Conservation (phyloP, 2,113 vertebrate genomes). For the Amia ocellicauda region DNA sequence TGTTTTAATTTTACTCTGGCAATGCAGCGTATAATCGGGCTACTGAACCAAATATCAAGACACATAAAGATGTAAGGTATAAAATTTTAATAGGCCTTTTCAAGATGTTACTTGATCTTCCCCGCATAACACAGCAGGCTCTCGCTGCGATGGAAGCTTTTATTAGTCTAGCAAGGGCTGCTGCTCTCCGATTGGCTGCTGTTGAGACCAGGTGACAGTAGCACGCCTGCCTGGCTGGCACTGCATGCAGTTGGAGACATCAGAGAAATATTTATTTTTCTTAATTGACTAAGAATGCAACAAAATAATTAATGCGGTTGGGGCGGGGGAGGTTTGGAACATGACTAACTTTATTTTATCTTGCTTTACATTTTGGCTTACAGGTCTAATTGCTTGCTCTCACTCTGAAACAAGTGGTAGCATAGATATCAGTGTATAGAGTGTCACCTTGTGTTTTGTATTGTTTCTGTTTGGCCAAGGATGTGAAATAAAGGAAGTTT, state of each 20-base stretch:
- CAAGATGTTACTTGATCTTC: slow-evolving; percentile 8
- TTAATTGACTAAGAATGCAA: not conserved
- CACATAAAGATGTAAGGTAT: slow-evolving; percentile 11
- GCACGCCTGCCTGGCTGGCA: too few species aligned
- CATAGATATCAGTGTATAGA: too few species aligned
- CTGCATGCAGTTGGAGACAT: not conserved
- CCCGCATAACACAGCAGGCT: not conserved
- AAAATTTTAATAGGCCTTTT: slow-evolving; percentile 24
- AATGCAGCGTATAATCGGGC: slow-evolving; percentile 20
- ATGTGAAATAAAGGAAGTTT: too few species aligned
- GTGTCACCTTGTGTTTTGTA: too few species aligned
- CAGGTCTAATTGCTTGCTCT: too few species aligned
- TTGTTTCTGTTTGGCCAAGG: too few species aligned
- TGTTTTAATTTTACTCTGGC: too few species aligned
- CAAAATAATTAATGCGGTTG: not conserved
- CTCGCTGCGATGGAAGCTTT: not conserved
- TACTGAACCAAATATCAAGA: slow-evolving; percentile 3
- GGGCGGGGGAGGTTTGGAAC: not conserved
- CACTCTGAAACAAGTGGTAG: too few species aligned
- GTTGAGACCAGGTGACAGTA: too few species aligned
- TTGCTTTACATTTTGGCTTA: too few species aligned
- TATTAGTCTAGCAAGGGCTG: not conserved
- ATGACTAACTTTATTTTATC: too few species aligned
- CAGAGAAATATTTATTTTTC: not conserved
- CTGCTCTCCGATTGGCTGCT: slow-evolving; percentile 12